These are phyloP conservation scores for Meloidogyne floridensis DNA, from an alignment of 1,140 invertebrate species.

Conservation along the genomic window DNA sequence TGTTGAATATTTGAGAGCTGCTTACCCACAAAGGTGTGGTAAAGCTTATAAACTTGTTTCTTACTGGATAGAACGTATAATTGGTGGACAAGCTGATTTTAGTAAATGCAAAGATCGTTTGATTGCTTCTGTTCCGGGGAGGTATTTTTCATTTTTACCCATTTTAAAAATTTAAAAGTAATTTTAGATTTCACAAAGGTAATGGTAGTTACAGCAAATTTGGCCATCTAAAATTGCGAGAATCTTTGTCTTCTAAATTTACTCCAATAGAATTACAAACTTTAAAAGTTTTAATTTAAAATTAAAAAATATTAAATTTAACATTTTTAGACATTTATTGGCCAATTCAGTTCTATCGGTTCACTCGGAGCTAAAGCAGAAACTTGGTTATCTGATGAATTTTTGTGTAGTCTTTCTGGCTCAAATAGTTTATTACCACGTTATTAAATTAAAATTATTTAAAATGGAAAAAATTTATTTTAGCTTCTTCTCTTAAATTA, in stretches of 20 bases:
- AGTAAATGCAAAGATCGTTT: conserved; percentile 28
- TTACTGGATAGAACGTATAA: conserved; percentile 33
- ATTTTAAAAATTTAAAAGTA: not conserved
- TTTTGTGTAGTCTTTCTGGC: conserved; percentile 36
- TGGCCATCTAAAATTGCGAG: conserved; percentile 36
- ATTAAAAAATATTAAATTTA: not conserved
- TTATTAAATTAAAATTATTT: conserved; percentile 3
- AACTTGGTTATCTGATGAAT: conserved; percentile 39
- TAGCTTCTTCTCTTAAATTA: conserved; percentile 35
- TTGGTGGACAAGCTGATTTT: conserved; percentile 32
- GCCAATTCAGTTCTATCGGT: conserved; percentile 41
- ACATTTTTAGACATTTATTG: conserved; percentile 12
- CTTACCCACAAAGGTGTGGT: conserved; percentile 15
- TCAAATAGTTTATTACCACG: conserved; percentile 13
- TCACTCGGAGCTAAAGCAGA: conserved; percentile 31
- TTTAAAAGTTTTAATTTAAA: conserved; percentile 14
- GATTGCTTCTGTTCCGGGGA: conserved; percentile 37
- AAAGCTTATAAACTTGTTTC: conserved; percentile 14
- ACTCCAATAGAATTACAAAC: conserved; percentile 16
- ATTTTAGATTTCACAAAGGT: conserved; percentile 1
- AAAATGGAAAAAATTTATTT: conserved; percentile 4
- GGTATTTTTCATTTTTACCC: not conserved
- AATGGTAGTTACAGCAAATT: not conserved
- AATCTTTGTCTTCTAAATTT: conserved; percentile 24
- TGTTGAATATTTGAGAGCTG: conserved; percentile 22